Conservation (phyloP, 2,888 invertebrate genomes). For the Sinhomidia bicolor region DNA sequence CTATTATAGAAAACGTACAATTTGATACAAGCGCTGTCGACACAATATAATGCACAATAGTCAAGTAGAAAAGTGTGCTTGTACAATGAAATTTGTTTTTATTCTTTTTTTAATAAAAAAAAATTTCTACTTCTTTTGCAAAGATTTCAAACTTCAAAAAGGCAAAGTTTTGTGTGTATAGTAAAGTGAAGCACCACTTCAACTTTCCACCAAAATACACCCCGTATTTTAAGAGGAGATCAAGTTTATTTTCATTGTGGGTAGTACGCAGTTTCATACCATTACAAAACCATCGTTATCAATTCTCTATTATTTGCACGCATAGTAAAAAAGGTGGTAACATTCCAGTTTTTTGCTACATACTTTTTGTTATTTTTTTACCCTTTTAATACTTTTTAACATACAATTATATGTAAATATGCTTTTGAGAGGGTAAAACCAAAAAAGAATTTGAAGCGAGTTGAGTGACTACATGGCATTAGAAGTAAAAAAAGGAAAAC, state of each 20-base stretch:
- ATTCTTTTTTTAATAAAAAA: too few species aligned
- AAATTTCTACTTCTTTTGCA: neutral
- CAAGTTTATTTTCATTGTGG: constrained; percentile 4
- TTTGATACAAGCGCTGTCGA: neutral
- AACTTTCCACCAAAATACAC: neutral
- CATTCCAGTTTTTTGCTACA: too few species aligned
- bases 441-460: neutral
- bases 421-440: neutral
- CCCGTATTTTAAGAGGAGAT: neutral
- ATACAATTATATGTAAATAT: constrained; percentile 27
- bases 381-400: too few species aligned
- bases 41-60: neutral
- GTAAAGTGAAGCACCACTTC: neutral
- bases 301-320: constrained; percentile 14
- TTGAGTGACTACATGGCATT: constrained; percentile 3
- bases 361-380: too few species aligned
- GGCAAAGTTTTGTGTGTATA: neutral
- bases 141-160: neutral
- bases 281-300: constrained; percentile 5
- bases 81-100: neutral
- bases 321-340: too few species aligned
- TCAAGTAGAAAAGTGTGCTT: neutral
- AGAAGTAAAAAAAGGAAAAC: constrained; percentile 1
- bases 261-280: too few species aligned
- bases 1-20: neutral